Conservation (phyloP, 2,113 vertebrate genomes). For the Quiscalus mexicanus region DNA sequence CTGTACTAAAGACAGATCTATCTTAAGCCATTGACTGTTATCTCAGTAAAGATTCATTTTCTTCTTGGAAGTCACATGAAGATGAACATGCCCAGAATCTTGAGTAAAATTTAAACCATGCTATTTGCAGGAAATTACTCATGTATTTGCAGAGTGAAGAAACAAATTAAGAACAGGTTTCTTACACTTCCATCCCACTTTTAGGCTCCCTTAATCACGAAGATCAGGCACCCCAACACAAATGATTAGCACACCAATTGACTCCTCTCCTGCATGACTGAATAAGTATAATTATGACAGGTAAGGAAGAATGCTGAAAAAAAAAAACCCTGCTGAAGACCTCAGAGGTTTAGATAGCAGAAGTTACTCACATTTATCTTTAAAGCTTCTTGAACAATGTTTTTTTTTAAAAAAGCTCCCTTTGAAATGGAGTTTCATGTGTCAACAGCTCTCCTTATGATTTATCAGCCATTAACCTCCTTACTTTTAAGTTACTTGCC, state of each 20-base stretch:
- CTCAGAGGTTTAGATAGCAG: background rate
- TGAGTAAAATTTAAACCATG: background rate
- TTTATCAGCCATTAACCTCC: constrained; percentile 18
- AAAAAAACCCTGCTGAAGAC: background rate
- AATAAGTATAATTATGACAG: background rate
- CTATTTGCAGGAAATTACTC: background rate
- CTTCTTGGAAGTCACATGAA: background rate
- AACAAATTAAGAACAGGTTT: background rate
- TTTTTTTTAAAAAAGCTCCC: background rate
- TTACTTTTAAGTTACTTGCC: background rate
- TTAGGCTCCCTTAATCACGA: background rate
- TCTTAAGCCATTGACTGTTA: background rate
- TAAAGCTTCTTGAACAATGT: background rate
- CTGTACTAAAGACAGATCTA: background rate
- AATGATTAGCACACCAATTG: background rate
- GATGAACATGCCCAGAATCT: background rate
- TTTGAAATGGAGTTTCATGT: background rate
- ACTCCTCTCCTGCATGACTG: background rate
- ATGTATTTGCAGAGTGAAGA: background rate
- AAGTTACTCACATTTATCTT: background rate
- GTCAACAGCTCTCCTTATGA: background rate
- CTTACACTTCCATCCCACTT: background rate
- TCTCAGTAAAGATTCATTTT: background rate
- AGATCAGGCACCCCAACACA: background rate
- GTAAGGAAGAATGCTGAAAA: background rate